A percentile compares a stretch with the other conserved stretches of the same genome.
These are phyloP conservation scores for Morone chrysops DNA, from an alignment of 2,113 vertebrate species.

Conservation along the genomic window DNA sequence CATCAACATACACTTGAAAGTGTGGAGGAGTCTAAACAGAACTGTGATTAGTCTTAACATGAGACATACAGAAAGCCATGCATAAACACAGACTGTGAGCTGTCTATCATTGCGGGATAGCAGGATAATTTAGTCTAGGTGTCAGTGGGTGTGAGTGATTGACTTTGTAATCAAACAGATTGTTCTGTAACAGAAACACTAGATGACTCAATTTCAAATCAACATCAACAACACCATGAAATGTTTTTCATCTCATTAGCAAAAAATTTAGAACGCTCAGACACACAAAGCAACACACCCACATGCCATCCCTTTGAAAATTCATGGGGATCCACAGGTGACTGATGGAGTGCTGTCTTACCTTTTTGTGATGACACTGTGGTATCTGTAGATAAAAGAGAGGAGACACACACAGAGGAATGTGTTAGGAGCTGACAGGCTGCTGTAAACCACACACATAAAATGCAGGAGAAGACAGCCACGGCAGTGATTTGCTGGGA, in stretches of 20 bases:
- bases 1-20: constrained; percentile 64
- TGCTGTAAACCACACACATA: constrained; percentile 32
- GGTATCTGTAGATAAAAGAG: constrained; percentile 76
- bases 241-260: constrained; percentile 68
- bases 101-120: constrained; percentile 52
- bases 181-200: constrained; percentile 63
- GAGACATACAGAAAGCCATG: constrained; percentile 38
- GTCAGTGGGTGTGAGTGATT: constrained; percentile 73
- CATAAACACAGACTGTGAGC: constrained; percentile 51
- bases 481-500: constrained; percentile 24
- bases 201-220: constrained; percentile 64
- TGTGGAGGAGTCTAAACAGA: constrained; percentile 61
- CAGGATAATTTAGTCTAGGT: constrained; percentile 60
- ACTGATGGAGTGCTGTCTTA: constrained; percentile 71
- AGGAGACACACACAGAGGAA: constrained; percentile 54
- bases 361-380: constrained; percentile 81
- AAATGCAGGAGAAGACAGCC: constrained; percentile 56
- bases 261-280: constrained; percentile 16
- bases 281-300: constrained; percentile 20
- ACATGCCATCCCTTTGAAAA: constrained; percentile 24
- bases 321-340: constrained; percentile 38
- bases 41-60: constrained; percentile 67
- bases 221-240: constrained; percentile 54
- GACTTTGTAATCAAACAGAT: constrained; percentile 78
- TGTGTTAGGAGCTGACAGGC: constrained; percentile 60